Conservation (phyloP, 2,113 vertebrate species). For the Trachemys scripta region DNA sequence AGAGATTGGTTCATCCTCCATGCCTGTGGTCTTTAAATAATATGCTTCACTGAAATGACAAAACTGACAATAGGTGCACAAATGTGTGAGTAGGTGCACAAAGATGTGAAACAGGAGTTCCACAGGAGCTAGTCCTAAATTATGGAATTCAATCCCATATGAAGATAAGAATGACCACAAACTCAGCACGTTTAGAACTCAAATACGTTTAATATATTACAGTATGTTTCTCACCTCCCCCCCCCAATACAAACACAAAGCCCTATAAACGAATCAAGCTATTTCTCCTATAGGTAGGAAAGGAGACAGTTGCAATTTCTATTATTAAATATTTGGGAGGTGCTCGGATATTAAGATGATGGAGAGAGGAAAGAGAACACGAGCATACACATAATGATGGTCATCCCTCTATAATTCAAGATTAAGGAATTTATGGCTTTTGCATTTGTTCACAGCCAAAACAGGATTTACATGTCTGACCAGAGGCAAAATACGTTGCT, state of each 20-base stretch:
- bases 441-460: background rate
- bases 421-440: background rate
- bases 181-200: background rate
- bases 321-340: slow-evolving; percentile 10
- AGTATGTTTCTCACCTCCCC: background rate
- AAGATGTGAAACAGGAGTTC: background rate
- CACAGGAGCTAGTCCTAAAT: background rate
- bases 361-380: background rate
- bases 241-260: background rate
- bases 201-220: background rate
- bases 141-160: background rate
- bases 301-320: background rate
- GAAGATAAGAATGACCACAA: background rate
- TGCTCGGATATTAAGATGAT: background rate
- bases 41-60: too few species aligned
- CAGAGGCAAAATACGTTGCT: background rate
- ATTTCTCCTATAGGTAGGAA: background rate
- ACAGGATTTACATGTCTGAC: background rate
- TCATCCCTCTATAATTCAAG: background rate
- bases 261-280: background rate
- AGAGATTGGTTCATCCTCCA: background rate
- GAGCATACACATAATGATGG: background rate
- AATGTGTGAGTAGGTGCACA: background rate
- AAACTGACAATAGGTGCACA: background rate
- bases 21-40: too few species aligned